These are phyloP conservation scores for Plebejus anna DNA, from an alignment of 2,888 invertebrate genomes.

Conservation along the genomic window DNA sequence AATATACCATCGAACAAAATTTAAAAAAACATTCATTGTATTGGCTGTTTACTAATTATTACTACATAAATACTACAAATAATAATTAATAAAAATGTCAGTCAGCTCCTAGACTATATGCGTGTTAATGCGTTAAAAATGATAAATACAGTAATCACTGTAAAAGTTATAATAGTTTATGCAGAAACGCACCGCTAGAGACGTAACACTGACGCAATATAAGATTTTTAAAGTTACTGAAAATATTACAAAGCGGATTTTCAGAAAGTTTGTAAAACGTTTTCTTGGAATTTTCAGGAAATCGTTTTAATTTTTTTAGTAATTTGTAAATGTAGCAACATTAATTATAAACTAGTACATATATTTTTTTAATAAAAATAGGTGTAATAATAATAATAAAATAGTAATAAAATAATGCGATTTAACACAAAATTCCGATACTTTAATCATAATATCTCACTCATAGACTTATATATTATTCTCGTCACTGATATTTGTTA, in stretches of 20 bases:
- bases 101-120: not conserved
- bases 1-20: no score
- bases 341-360: not conserved
- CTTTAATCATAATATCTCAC: not conserved
- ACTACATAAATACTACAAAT: no score
- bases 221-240: conserved; percentile 1
- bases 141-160: not conserved
- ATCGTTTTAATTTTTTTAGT: not conserved
- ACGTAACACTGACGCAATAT: conserved; percentile 17
- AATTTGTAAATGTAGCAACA: not conserved
- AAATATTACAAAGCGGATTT: not conserved
- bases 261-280: not conserved
- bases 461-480: not conserved
- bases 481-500: not conserved
- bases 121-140: conserved; percentile 26
- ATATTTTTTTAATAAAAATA: no score
- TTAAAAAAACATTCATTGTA: no score
- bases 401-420: no score
- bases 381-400: no score
- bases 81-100: not conserved
- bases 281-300: not conserved
- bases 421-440: not conserved
- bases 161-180: not conserved
- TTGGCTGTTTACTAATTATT: no score
- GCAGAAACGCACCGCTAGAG: conserved; percentile 22